These are phyloP conservation scores for Dasysyrphus tricinctus DNA, from an alignment of 2,888 invertebrate species.

Conservation along the genomic window DNA sequence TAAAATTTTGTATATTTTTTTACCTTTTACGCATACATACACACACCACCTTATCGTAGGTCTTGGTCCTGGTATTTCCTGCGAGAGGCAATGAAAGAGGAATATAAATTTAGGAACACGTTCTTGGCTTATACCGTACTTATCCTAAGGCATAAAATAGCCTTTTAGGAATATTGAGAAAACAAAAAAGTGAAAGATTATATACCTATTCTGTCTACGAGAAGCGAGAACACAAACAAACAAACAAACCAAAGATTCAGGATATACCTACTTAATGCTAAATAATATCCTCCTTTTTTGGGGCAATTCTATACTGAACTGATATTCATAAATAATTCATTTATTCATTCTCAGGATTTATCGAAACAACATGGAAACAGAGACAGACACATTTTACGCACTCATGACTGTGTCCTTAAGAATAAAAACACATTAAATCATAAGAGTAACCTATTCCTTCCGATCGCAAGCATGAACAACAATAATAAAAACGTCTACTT, in stretches of 20 bases:
- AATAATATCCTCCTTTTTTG: slow-evolving; percentile 18
- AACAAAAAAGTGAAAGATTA: slow-evolving; percentile 7
- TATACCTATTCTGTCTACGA: background rate
- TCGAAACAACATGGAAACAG: background rate
- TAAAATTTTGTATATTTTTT: slow-evolving; percentile 15
- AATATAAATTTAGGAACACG: background rate
- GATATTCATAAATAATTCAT: slow-evolving; percentile 37
- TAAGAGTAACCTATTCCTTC: slow-evolving; percentile 1
- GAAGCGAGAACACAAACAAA: background rate
- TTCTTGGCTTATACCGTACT: background rate
- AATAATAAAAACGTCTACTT: background rate
- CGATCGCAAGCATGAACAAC: background rate
- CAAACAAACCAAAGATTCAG: background rate
- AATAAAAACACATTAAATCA: slow-evolving; percentile 5
- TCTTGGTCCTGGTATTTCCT: no score
- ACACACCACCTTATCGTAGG: background rate
- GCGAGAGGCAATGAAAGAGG: background rate
- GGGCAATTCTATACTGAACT: slow-evolving; percentile 2
- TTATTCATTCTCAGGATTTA: slow-evolving; percentile 18
- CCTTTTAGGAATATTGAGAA: slow-evolving; percentile 30
- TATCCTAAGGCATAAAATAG: background rate
- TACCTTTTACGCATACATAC: background rate
- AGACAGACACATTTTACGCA: background rate
- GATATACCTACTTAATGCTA: slow-evolving; percentile 25
- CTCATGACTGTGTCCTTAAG: background rate